Base-by-base conservation (phyloP, 1,140 invertebrate genomes). In the Megalopta genalis region DNA sequence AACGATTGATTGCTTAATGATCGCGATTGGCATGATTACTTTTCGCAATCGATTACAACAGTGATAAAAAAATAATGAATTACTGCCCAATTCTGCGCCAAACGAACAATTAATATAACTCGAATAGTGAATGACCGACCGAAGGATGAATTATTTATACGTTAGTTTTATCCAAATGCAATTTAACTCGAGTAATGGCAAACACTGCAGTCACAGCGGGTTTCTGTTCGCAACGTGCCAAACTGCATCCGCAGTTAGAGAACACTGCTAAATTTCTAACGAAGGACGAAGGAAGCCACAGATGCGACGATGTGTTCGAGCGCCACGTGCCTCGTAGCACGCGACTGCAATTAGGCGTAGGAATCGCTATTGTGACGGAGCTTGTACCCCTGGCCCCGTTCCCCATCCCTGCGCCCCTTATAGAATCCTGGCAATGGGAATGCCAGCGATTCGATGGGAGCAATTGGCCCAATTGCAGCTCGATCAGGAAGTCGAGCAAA, bases 381-480 rank as follows among this genome's bases (percentile, higher is more conserved):
- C 25, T 16, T 68, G 65, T 52, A 66, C 72, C 77, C 71, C 42
- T 46, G 42, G 37, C 42, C 25, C 25, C n/a, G 7, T 9, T 23
- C 39, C 14, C 65, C 42, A 12, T 8, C 32, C 32, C 32, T 2
- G 4, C 32, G 4, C 39, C 62, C 21, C 49, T 16, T 46, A 79
- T 16, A 79, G 77, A 79, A 66, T 73, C 46, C 42, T 21, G 37
- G 66, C 77, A 66, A 79, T 79, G 77, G 49, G 77, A 67, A 79
- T 79, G 25, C 77, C 25, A 73, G 69, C 77, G 66, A 79, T 77
- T 77, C 71, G 37, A 60, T 0, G 37, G 52, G 37, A 52, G 60
- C 59, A 54, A 77, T 68, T 64, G 68, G 59, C 68, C 57, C 68
- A 77, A 77, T 71, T 71, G 60, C 46, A 7, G 32, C 18, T n/a